Conservation (phyloP, 2,797 vertebrate species). For the Anomalospiza imberbis region DNA sequence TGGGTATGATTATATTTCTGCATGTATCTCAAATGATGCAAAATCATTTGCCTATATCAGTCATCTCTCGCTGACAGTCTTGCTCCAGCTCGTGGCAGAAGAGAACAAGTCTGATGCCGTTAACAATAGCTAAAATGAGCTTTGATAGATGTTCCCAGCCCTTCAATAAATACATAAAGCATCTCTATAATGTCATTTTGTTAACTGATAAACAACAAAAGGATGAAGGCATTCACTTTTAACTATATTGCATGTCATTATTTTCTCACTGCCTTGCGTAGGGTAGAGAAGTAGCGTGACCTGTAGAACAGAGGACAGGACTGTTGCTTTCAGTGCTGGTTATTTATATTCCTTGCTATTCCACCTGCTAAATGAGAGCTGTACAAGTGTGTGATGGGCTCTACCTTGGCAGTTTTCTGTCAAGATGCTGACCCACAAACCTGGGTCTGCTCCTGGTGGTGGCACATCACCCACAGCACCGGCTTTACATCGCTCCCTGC, state of each 20-base stretch:
- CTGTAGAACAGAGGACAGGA: not conserved
- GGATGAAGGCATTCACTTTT: constrained; percentile 45
- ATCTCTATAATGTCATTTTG: constrained; percentile 53
- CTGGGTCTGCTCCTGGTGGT: not conserved
- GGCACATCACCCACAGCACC: rapidly evolving
- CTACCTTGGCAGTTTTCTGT: not conserved
- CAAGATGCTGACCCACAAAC: not conserved
- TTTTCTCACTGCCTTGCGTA: constrained; percentile 6
- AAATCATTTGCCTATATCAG: constrained; percentile 63
- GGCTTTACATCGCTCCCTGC: rapidly evolving
- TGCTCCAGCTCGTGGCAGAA: constrained; percentile 26
- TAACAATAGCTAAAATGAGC: constrained; percentile 58
- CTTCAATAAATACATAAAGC: constrained; percentile 50
- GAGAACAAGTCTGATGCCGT: constrained; percentile 31
- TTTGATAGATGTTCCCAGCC: constrained; percentile 50
- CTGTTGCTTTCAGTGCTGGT: not conserved
- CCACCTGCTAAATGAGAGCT: not conserved
- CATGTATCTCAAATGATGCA: constrained; percentile 62
- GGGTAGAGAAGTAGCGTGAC: not conserved
- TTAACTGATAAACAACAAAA: constrained; percentile 58
- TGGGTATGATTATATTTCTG: constrained; percentile 74
- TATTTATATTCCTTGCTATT: not conserved
- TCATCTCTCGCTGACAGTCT: constrained; percentile 59
- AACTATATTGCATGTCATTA: constrained; percentile 22
- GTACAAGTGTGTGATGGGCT: not conserved